Evolutionary conservation across 2,888 invertebrate genomes (phyloP).

Genomic region (Agrotis segetum): DNA sequence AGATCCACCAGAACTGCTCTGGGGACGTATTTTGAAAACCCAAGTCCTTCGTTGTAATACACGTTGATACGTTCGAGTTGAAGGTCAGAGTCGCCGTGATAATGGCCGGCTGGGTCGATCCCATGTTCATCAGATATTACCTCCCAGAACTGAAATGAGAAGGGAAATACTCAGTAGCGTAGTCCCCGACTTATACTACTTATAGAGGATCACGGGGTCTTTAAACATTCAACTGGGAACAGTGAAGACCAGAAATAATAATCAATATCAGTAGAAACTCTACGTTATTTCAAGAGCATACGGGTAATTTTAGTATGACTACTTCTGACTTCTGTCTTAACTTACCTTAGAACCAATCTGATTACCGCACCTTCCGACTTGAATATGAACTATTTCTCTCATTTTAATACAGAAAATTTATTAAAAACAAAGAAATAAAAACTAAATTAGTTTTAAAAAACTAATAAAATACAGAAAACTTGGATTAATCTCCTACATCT

Average conservation of each 20-base stretch:
- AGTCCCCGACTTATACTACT: too few species aligned
- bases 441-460: constrained; percentile 64
- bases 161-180: not conserved
- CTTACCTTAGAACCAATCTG: constrained; percentile 95
- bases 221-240: not conserved
- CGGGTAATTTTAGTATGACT: too few species aligned
- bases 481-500: constrained; percentile 74
- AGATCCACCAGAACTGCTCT: constrained; percentile 83
- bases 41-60: constrained; percentile 93
- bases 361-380: constrained; percentile 91
- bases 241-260: not conserved
- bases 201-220: too few species aligned
- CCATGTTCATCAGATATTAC: constrained; percentile 95
- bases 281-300: too few species aligned
- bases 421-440: constrained; percentile 69
- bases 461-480: constrained; percentile 70
- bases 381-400: constrained; percentile 96
- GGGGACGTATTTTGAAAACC: constrained; percentile 79
- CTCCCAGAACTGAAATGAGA: constrained; percentile 93
- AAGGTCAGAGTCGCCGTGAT: constrained; percentile 92
- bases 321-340: not conserved
- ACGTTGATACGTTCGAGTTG: constrained; percentile 94
- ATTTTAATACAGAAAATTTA: constrained; percentile 85
- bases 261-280: not conserved
- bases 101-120: constrained; percentile 91